These are phyloP conservation scores for Paralichthys olivaceus DNA, from an alignment of 2,113 vertebrate genomes.

Conservation along the genomic window DNA sequence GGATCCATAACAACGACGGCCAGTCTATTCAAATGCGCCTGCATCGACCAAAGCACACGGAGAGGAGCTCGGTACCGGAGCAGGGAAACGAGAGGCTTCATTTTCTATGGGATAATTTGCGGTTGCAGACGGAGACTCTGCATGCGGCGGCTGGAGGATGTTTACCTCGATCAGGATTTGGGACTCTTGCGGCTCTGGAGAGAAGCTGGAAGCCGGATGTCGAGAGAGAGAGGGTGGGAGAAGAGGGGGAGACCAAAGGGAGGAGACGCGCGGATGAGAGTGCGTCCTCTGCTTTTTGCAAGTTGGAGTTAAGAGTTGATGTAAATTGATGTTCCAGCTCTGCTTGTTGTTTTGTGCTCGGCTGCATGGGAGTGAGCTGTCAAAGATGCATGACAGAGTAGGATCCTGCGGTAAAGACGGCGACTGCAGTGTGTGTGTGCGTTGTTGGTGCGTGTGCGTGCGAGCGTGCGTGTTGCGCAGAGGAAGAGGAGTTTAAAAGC, in stretches of 20 bases:
- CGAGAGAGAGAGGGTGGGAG: slow-evolving; percentile 34
- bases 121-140: slow-evolving; percentile 66
- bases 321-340: slow-evolving; percentile 28
- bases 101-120: slow-evolving; percentile 76
- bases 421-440: slow-evolving; percentile 19
- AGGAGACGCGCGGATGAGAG: slow-evolving; percentile 31
- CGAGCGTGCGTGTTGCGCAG: slow-evolving; percentile 19
- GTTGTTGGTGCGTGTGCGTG: background rate
- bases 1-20: slow-evolving; percentile 92
- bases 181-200: slow-evolving; percentile 47
- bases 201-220: slow-evolving; percentile 20
- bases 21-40: slow-evolving; percentile 94
- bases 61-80: slow-evolving; percentile 77
- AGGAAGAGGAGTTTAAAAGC: slow-evolving; percentile 58
- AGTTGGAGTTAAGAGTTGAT: slow-evolving; percentile 57
- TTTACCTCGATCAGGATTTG: slow-evolving; percentile 55
- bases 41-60: slow-evolving; percentile 88
- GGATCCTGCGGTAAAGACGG: slow-evolving; percentile 80
- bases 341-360: slow-evolving; percentile 3
- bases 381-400: slow-evolving; percentile 60
- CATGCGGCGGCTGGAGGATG: slow-evolving; percentile 54
- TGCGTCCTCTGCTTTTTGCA: slow-evolving; percentile 30
- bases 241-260: slow-evolving; percentile 1
- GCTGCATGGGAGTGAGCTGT: slow-evolving; percentile 43
- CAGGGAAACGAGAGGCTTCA: slow-evolving; percentile 65